Evolutionary conservation across 2,113 vertebrate genomes (phyloP), one percentile per base, ranked within the genome.

Genomic region (Vanacampus margaritifer): DNA sequence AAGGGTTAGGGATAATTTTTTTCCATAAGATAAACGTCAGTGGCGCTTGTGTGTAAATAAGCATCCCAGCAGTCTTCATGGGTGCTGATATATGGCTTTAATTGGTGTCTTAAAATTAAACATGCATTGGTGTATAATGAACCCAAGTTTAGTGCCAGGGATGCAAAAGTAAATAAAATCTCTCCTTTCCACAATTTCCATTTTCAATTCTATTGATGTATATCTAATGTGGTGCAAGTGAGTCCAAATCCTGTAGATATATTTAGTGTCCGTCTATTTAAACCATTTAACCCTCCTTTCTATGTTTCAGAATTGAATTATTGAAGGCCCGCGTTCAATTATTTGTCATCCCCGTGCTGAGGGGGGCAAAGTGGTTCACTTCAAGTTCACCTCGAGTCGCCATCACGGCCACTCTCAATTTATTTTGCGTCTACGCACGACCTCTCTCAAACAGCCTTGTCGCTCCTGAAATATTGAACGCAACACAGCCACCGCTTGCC

Each of bases 31-130:
- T 41, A 41, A 41, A 41, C 39, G 39, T 41, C 39, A 10, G 4
- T 41, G 39, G 39, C 39, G 13, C 45, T 48, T 16, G 16, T 48
- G 19, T 48, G 45, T 48, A 48, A 48, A 48, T 4, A 41, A 41
- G 4, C 28, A 32, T 32, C 28, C 28, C 39, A 13, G 10, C 39
- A 41, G 39, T 41, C 39, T 41, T 10, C 2, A 41, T 10, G 11
- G 2, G 39, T 2, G 39, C 10, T 3, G 12, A 41, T 13, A n/a
- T 9, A 14, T 50, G 46, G 19, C 2, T 8, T 50, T 82, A 85
- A 85, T 87, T 86, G 83, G 82, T 62, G 64, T 80, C 64, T 73
- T 51, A 7, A 85, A 86, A 87, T 89, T 83, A 84, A 85, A 87
- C 73, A 83, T 21, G 59, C 50, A 65, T 59, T 39, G 32, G 61